A percentile compares a stretch with the other conserved stretches of the same genome.
Conservation (phyloP, 2,888 invertebrate species). For the Chrysomela aeneicollis region DNA sequence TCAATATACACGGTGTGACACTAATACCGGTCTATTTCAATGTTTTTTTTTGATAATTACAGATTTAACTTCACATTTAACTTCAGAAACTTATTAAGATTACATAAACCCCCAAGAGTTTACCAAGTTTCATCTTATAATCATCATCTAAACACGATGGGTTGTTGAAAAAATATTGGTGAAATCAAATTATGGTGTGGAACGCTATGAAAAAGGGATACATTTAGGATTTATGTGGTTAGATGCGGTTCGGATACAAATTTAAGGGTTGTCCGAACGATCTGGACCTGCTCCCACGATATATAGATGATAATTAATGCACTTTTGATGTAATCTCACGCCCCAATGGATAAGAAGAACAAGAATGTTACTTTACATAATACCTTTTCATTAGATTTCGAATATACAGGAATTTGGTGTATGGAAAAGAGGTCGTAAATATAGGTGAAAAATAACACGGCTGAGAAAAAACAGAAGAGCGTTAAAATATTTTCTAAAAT, state of each 20-base stretch:
- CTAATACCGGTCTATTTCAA: too few relatives aligned
- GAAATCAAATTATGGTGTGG: background rate
- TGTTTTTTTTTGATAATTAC: too few relatives aligned
- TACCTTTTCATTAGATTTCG: background rate
- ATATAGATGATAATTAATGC: constrained; percentile 27
- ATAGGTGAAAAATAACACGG: too few relatives aligned
- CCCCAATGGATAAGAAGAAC: constrained; percentile 14
- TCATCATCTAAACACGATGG: background rate
- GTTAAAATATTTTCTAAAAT: too few relatives aligned
- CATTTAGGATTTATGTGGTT: background rate
- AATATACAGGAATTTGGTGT: too few relatives aligned
- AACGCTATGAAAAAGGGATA: background rate
- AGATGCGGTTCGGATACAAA: constrained; percentile 17
- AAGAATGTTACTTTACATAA: background rate
- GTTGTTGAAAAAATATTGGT: background rate
- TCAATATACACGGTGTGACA: too few relatives aligned
- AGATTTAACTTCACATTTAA: too few relatives aligned
- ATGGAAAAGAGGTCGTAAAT: too few relatives aligned
- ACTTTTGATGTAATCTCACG: constrained; percentile 29
- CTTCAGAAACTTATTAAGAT: too few relatives aligned
- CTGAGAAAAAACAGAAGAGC: too few relatives aligned
- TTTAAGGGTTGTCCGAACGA: constrained; percentile 24
- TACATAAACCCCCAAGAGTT: too few relatives aligned
- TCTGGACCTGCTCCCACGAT: constrained; percentile 7
- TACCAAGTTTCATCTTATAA: too few relatives aligned